These are phyloP conservation scores for Brachionus rubens DNA, from an alignment of 1,140 invertebrate species.

Conservation along the genomic window DNA sequence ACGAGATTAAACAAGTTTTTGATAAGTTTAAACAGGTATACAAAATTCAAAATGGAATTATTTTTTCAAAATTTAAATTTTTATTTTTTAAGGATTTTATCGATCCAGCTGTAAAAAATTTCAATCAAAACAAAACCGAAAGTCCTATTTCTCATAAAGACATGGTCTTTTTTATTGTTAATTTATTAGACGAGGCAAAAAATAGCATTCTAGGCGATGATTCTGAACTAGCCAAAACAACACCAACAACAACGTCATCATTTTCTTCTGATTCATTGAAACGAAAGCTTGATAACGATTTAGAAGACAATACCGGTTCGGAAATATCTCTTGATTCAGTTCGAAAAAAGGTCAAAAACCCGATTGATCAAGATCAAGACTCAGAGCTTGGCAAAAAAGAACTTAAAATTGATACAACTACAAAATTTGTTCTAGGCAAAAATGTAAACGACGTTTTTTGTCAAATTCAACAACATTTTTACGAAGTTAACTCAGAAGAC, in stretches of 20 bases:
- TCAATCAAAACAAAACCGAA: neutral
- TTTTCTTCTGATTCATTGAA: neutral
- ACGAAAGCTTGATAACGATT: neutral
- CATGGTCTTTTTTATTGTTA: neutral
- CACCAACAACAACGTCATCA: neutral
- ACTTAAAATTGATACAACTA: neutral
- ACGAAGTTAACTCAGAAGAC: constrained; percentile 23
- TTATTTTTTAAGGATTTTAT: neutral
- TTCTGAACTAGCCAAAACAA: neutral
- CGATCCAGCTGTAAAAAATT: constrained; percentile 14
- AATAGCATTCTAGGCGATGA: neutral
- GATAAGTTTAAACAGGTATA: constrained; percentile 8
- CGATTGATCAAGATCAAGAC: neutral
- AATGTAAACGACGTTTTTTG: constrained; percentile 11
- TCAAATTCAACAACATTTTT: constrained; percentile 8
- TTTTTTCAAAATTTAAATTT: neutral
- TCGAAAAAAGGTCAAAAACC: neutral
- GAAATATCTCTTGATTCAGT: neutral
- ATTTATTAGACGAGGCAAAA: constrained; percentile 9
- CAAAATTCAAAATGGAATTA: neutral
- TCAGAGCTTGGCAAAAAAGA: neutral
- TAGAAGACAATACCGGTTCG: neutral
- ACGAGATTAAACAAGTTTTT: neutral
- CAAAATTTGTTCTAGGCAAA: constrained; percentile 42
- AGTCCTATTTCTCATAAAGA: neutral